These are phyloP conservation scores for Sarcophaga rosellei DNA, from an alignment of 2,888 invertebrate genomes.

Conservation along the genomic window DNA sequence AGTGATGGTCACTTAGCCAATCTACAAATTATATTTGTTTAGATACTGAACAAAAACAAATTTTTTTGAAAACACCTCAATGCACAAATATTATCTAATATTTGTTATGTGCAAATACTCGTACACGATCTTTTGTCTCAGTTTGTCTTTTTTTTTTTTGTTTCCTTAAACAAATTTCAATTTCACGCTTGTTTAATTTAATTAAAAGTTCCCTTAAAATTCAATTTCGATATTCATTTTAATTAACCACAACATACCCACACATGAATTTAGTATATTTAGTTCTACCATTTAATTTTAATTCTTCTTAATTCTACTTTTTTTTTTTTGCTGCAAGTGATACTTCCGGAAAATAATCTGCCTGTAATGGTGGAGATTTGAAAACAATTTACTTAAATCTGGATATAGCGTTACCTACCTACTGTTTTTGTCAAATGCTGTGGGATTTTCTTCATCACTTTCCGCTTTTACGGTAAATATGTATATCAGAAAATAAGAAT, in stretches of 20 bases:
- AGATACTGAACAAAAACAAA: background rate
- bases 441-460: no score
- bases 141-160: background rate
- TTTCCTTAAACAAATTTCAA: background rate
- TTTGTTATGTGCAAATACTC: background rate
- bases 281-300: no score
- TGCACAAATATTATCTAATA: constrained; percentile 2
- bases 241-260: background rate
- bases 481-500: no score
- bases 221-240: background rate
- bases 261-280: no score
- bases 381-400: no score
- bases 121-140: background rate
- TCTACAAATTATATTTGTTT: background rate
- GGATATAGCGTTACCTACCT: no score
- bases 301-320: background rate
- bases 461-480: no score
- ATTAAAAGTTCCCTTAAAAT: background rate
- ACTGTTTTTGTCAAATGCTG: no score
- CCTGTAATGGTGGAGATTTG: no score
- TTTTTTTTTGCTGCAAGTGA: background rate
- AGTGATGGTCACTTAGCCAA: background rate
- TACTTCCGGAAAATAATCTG: no score
- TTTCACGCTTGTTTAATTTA: background rate
- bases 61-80: background rate